Conservation (phyloP, 2,888 invertebrate genomes). For the Lochmaea capreae region DNA sequence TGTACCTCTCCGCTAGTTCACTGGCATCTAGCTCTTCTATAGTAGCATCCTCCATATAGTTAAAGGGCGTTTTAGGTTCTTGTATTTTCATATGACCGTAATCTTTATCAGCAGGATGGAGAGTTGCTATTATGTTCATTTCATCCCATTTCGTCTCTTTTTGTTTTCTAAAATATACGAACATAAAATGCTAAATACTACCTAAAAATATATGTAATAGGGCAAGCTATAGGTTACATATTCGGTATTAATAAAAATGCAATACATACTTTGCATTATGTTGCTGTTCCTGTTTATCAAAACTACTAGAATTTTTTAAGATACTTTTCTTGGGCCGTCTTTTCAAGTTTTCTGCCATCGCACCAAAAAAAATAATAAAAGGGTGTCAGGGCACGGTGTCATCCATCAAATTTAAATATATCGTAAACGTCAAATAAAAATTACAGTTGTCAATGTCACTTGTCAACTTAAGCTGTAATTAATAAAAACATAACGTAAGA, state of each 20-base stretch:
- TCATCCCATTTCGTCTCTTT: constrained; percentile 93
- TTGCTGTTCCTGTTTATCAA: constrained; percentile 74
- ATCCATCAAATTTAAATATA: constrained; percentile 17
- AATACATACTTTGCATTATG: constrained; percentile 52
- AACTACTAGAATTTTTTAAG: constrained; percentile 91
- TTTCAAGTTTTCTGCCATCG: constrained; percentile 82
- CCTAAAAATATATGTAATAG: constrained; percentile 14
- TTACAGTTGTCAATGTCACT: constrained; percentile 4
- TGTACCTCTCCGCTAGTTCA: constrained; percentile 81
- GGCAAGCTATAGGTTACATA: background rate
- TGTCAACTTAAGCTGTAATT: background rate
- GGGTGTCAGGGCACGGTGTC: background rate
- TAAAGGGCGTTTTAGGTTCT: constrained; percentile 97
- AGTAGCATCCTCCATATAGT: constrained; percentile 71
- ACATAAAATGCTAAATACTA: constrained; percentile 12
- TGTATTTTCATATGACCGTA: constrained; percentile 99
- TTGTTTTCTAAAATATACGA: constrained; percentile 54
- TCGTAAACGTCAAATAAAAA: constrained; percentile 12
- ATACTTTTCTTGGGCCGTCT: constrained; percentile 91
- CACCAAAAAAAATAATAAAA: constrained; percentile 30
- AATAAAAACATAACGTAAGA: background rate
- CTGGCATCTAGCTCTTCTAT: constrained; percentile 76
- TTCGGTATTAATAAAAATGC: background rate
- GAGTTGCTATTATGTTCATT: constrained; percentile 97
- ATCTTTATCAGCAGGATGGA: constrained; percentile 98